phyloP scores from a whole-genome alignment of 92 coral and sea anemone genomes.

The Plumapathes pennacea region DNA sequence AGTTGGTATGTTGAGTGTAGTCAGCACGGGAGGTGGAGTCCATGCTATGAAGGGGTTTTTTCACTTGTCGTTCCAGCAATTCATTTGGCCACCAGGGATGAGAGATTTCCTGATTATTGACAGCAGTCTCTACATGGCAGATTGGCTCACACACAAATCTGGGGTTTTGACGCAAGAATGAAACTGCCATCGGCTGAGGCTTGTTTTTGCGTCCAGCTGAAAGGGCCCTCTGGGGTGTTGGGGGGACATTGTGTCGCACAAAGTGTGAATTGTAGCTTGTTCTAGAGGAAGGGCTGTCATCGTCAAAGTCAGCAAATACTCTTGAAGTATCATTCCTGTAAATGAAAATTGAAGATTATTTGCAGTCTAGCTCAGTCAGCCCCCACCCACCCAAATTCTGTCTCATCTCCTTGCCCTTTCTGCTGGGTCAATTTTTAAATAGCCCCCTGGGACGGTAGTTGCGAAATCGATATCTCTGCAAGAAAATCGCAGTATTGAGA shows the following conservation, averaged over 20 bases:
- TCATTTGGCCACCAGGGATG: slow-evolving; percentile 95
- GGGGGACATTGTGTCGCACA: slow-evolving; percentile 70
- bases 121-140: slow-evolving; percentile 74
- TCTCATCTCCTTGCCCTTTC: no score
- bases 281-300: slow-evolving; percentile 6
- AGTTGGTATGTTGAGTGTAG: slow-evolving; percentile 39
- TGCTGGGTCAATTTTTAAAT: no score
- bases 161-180: slow-evolving; percentile 88
- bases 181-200: slow-evolving; percentile 89
- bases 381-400: no score
- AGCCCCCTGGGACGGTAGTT: no score
- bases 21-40: slow-evolving; percentile 90
- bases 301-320: slow-evolving; percentile 74
- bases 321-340: slow-evolving; percentile 77
- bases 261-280: slow-evolving; percentile 83
- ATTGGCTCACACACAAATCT: slow-evolving; percentile 91
- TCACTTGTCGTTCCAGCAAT: slow-evolving; percentile 50
- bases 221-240: slow-evolving; percentile 57
- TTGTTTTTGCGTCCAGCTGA: slow-evolving; percentile 85
- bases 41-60: slow-evolving; percentile 63
- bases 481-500: no score
- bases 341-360: no score
- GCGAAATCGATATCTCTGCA: no score
- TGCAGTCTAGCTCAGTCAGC: no score
- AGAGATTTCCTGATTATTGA: slow-evolving; percentile 21